A percentile compares a stretch with the other conserved stretches of the same genome.
phyloP scores from a whole-genome alignment of 53 echinoderm and acorn worm species.

The Astropecten irregularis region DNA sequence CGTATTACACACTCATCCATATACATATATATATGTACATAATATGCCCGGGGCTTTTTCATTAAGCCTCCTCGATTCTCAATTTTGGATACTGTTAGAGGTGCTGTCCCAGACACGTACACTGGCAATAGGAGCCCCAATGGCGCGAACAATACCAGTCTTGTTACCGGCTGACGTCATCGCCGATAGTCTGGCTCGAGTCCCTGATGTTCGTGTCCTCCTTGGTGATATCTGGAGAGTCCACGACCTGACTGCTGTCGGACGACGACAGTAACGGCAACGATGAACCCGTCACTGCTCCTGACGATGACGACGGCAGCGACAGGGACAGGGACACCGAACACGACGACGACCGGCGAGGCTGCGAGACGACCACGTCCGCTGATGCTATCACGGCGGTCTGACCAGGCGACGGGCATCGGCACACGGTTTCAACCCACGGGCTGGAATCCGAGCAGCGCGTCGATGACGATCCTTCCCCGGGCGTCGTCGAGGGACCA shows the following conservation, averaged over 20 bases:
- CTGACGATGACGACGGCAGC: background rate
- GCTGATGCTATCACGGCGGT: background rate
- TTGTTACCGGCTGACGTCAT: slow-evolving; percentile 11
- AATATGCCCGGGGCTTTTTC: no score
- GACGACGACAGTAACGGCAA: background rate
- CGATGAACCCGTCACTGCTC: background rate
- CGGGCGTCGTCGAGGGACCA: background rate
- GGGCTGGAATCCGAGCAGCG: slow-evolving; percentile 1
- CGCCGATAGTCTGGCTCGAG: background rate
- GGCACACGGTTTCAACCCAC: background rate
- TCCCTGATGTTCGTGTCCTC: background rate
- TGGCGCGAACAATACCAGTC: no score
- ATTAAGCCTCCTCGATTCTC: no score
- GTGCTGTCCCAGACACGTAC: no score
- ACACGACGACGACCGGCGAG: background rate
- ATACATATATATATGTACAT: no score
- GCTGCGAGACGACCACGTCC: slow-evolving; percentile 37
- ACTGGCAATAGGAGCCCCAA: no score
- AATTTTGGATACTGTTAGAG: no score
- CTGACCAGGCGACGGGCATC: background rate
- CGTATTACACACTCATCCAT: background rate
- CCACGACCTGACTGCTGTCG: background rate
- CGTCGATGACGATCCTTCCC: no score
- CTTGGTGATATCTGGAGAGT: background rate
- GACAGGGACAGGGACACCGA: background rate